A percentile compares a stretch with the other conserved stretches of the same genome.
Evolutionary conservation across 2,888 invertebrate species (phyloP).

Genomic region (Cephonodes hylas): DNA sequence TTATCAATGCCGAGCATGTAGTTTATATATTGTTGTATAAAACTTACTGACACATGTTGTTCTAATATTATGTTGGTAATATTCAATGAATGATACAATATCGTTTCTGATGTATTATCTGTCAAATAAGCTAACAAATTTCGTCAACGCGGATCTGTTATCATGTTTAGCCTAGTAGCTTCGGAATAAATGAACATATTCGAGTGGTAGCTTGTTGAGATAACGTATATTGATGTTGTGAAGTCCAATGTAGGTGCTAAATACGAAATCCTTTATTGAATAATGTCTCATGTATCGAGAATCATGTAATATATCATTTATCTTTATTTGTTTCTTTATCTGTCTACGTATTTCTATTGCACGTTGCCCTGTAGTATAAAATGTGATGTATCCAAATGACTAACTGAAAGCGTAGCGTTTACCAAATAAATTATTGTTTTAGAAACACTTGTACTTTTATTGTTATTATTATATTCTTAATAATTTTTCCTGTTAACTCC

Average conservation of each 20-base stretch:
- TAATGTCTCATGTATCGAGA: conserved; percentile 30
- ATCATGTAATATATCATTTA: conserved; percentile 35
- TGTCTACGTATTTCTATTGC: conserved; percentile 14
- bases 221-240: conserved; percentile 64
- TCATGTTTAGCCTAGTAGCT: conserved; percentile 53
- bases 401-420: conserved; percentile 28
- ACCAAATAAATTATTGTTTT: conserved; percentile 44
- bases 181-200: conserved; percentile 61
- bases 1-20: conserved; percentile 39
- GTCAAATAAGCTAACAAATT: conserved; percentile 62
- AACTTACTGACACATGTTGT: conserved; percentile 1
- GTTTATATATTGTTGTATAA: conserved; percentile 33
- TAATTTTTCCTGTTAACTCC: conserved; percentile 18
- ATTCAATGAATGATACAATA: conserved; percentile 50
- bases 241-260: conserved; percentile 50
- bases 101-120: conserved; percentile 61
- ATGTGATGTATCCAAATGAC: conserved; percentile 20
- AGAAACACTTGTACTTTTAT: conserved; percentile 31
- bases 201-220: conserved; percentile 59
- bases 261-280: conserved; percentile 34
- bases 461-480: conserved; percentile 14
- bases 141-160: conserved; percentile 48
- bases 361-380: conserved; percentile 6
- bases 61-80: conserved; percentile 49
- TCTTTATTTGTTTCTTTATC: conserved; percentile 34